Base-by-base conservation (phyloP, 2,888 invertebrate genomes). In the Strigamia maritima region DNA sequence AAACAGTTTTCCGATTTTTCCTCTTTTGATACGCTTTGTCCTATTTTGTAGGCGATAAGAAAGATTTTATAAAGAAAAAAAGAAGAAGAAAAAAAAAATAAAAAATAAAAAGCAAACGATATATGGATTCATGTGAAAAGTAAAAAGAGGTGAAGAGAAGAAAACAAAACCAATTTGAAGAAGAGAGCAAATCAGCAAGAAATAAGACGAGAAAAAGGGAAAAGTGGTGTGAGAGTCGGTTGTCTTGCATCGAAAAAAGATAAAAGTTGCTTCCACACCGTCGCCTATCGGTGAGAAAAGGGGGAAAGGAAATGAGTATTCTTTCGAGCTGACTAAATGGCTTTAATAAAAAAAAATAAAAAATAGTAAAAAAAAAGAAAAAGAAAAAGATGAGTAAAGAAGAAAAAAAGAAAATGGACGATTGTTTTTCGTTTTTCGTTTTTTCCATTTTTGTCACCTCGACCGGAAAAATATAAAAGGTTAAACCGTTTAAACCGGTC, bases 161-260 rank as follows among this genome's bases (percentile, higher is more conserved):
- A 60, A 60, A 60, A 60, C 60, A 60, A 60, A 60, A 60, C 60
- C 60, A 60, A 60, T 60, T 60, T 60, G 60, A 60, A 60, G 60
- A 24, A 16, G 54, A 54, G 60, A 60, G 60, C 60, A 60, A 60
- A 60, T 60, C 60, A 60, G 60, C 60, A 60, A 60, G 60, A 60
- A 60, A 60, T 60, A 60, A 60, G 60, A 60, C 60, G 40, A 44
- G 40, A 44, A 44, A n/a, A 60, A 60, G 60, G 19, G 60, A 60
- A 60, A 60, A 60, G 60, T 22, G 60, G 19, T 12, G 10, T 19
- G 16, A 24, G n/a, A 19, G 60, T 60, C 60, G 60, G 14, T 60
- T 24, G 60, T 60, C 60, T 16, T 60, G 60, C 60, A 60, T 60
- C 60, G 60, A 60, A 60, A 60, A 60, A 60, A 60, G 60, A 60